These are phyloP conservation scores for Siniperca chuatsi DNA, from an alignment of 2,113 vertebrate genomes.

Conservation along the genomic window DNA sequence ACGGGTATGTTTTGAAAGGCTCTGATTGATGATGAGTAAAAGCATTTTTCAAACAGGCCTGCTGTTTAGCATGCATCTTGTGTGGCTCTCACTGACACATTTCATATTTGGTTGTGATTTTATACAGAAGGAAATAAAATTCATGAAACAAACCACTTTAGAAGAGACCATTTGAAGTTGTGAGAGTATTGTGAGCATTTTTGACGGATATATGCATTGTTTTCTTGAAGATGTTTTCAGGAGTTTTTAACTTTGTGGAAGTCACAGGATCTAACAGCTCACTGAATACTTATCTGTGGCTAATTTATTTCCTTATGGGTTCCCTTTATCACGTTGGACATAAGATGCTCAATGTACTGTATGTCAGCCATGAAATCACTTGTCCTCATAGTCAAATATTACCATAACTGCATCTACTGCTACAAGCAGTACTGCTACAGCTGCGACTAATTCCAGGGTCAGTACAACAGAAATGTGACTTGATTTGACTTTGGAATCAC, in stretches of 20 bases:
- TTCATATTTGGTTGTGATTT: conserved; percentile 18
- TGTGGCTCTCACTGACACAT: background rate
- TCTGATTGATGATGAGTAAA: background rate
- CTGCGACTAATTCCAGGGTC: background rate
- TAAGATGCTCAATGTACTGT: background rate
- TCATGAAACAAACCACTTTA: conserved; percentile 24
- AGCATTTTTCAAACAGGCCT: background rate
- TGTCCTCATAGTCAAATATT: background rate
- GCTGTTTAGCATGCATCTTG: background rate
- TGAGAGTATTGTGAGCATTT: background rate
- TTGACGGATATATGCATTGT: background rate
- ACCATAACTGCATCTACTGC: background rate
- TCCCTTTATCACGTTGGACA: background rate
- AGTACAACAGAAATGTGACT: background rate
- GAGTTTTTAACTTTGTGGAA: conserved; percentile 20
- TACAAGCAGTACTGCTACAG: background rate
- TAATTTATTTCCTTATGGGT: conserved; percentile 5
- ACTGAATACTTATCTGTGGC: conserved; percentile 7
- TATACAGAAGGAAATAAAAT: background rate
- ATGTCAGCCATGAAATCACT: conserved; percentile 14
- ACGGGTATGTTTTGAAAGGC: background rate
- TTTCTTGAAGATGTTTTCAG: background rate
- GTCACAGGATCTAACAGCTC: background rate
- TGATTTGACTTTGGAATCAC: background rate
- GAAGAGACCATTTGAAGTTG: background rate